Evolutionary conservation across 2,113 vertebrate species (phyloP), one percentile per base, ranked within the genome.

Genomic region (Atlantisia rogersi): DNA sequence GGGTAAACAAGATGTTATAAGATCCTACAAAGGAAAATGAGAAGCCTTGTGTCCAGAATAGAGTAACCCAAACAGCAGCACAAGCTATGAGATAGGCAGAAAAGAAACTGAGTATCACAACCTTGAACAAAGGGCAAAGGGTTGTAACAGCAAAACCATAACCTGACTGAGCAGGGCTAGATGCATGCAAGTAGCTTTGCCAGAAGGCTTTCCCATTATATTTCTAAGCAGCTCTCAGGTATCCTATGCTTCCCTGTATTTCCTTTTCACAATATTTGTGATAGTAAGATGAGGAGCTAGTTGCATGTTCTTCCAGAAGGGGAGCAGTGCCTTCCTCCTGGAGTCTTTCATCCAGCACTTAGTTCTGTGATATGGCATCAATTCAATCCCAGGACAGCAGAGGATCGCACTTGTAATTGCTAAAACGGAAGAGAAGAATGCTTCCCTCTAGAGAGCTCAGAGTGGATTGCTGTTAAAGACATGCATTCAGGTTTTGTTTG

Each of bases 401-500:
- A 87, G 44, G 35, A 76, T 73, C 26, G 40, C 39, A 22, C 29
- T 56, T 82, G 35, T 21, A 82, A 69, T 80, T 92, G 28, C 37
- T 64, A 65, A 93, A 6, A 82, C 50, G 18, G 50, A 76, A 85
- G 48, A 85, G 52, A 82, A 79, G 44, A 93, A 82, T 20, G 21
- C 15, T 73, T 88, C 31, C 32, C 50, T 58, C 71, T 29, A 40
- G 83, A 84, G 70, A 90, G 12, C 35, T 74, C 29, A 35, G 37
- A 77, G 22, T 59, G 28, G n/a, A 77, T 90, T 80, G 40, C 24
- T 76, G 24, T 95, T 37, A 56, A 5, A 76, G 71, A 58, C 26
- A 65, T 12, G 3, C 21, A 62, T 58, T 86, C 44, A 69, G n/a
- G 25, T 82, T 95, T 93, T 85, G 60, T 91, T 91, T 92, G 8